Base-by-base conservation (phyloP, 2,113 vertebrate genomes). In the Sigmodon hispidus region DNA sequence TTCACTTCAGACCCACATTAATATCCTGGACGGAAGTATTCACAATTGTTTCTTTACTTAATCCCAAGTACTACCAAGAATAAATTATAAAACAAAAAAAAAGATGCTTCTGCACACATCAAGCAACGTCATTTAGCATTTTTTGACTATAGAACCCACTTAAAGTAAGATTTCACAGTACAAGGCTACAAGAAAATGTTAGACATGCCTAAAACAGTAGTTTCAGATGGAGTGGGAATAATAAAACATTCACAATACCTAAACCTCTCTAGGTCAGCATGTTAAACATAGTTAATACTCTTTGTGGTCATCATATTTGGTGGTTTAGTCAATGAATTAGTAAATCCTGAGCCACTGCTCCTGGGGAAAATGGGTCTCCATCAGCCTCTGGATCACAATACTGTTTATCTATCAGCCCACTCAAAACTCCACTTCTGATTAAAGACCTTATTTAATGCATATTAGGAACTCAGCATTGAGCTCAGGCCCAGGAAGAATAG, bases 111-210 rank as follows among this genome's bases (percentile, higher is more conserved):
- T 90, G 87, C 61, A 89, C 11, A 45, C 86, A 24, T 45, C 70
- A 86, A 69, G 72, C 45, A 63, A 67, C 61, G 43, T 34, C 21
- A 85, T 81, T 95, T 90, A 93, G 86, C 22, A 17, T 77, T 89
- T 87, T 79, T 31, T 77, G 36, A 90, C n/a, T 29, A 92, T 26
- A 92, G 40, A 89, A 79, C 13, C n/a, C 65, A 89, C 13, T 24
- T 83, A 88, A 94, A 86, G 76, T 94, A 59, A 91, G 24, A 87
- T 91, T 89, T 90, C 83, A 93, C 55, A 84, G 75, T 40, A 87
- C 22, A 95, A 77, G 3, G 85, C 40, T 90, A 45, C 17, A 85
- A 81, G 34, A 24, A 72, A 45, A 12, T 94, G 81, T 50, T 91
- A 93, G 93, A 83, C 16, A 93, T 45, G 76, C 22, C 94, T 70